phyloP scores from a whole-genome alignment of 2,797 vertebrate species.

The Nasua narica region DNA sequence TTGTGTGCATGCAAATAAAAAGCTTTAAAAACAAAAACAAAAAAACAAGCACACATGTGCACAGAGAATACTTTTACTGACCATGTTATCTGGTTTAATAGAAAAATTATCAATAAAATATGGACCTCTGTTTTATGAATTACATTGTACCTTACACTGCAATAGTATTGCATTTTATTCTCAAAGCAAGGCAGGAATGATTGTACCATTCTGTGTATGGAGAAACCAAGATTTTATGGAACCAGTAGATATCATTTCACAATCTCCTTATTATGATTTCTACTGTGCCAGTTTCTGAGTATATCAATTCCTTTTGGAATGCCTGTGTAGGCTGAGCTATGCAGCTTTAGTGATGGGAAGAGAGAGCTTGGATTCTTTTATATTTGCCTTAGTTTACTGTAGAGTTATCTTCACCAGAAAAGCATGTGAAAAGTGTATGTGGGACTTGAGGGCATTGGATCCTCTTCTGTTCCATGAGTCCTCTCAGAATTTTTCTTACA shows the following conservation, averaged over 20 bases:
- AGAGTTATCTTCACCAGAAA: not conserved
- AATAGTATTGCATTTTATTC: not conserved
- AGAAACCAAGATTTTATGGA: not conserved
- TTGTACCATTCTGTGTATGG: not conserved
- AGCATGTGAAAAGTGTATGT: not conserved
- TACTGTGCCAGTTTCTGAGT: not conserved
- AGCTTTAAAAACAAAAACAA: not conserved
- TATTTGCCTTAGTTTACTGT: not conserved
- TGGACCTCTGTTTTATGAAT: not conserved
- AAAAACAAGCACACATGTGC: not conserved
- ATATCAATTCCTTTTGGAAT: not conserved
- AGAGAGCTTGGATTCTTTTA: not conserved
- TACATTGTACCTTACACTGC: not conserved
- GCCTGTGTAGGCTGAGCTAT: not conserved
- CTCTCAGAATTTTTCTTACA: not conserved
- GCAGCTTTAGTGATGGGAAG: not conserved
- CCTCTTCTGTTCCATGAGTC: accelerated
- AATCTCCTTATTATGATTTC: not conserved
- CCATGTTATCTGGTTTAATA: not conserved
- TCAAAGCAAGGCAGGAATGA: not conserved
- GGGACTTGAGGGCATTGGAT: not conserved
- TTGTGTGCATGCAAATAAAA: not conserved
- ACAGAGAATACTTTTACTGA: not conserved
- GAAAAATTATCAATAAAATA: not conserved
- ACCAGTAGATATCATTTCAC: not conserved